A percentile compares a stretch with the other conserved stretches of the same genome.
phyloP scores from a whole-genome alignment of 2,113 vertebrate species.

The Brienomyrus brachyistius region DNA sequence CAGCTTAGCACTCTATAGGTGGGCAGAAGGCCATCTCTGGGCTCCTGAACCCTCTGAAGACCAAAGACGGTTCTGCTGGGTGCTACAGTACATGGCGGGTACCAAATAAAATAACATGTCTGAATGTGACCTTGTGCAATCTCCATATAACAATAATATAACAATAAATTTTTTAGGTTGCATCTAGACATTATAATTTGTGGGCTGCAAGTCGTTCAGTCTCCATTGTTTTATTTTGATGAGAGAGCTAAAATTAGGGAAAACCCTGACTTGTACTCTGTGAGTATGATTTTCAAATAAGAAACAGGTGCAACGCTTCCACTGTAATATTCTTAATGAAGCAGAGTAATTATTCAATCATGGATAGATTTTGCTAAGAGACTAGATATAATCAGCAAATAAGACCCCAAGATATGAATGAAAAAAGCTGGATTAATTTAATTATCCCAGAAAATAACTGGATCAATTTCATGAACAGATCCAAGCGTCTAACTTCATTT shows the following conservation, averaged over 20 bases:
- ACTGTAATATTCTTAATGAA: slow-evolving; percentile 7
- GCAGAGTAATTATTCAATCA: slow-evolving; percentile 8
- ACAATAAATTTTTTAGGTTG: background rate
- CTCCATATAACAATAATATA: background rate
- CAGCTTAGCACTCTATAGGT: background rate
- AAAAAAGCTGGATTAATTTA: background rate
- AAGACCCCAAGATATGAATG: background rate
- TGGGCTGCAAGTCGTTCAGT: background rate
- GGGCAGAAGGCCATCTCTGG: background rate
- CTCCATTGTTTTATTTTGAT: background rate
- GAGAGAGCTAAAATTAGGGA: background rate
- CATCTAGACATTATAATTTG: background rate
- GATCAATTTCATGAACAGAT: background rate
- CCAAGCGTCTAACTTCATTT: background rate
- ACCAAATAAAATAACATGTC: background rate
- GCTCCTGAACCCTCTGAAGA: background rate
- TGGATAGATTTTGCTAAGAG: background rate
- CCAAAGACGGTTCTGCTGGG: background rate
- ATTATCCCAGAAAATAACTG: background rate
- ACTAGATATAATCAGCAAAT: background rate
- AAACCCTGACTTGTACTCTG: background rate
- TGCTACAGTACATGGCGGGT: background rate
- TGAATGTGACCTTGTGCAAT: background rate
- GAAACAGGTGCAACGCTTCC: background rate
- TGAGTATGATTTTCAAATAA: background rate